Conservation (phyloP, 2,888 invertebrate genomes). For the Drosophila aldrichi region DNA sequence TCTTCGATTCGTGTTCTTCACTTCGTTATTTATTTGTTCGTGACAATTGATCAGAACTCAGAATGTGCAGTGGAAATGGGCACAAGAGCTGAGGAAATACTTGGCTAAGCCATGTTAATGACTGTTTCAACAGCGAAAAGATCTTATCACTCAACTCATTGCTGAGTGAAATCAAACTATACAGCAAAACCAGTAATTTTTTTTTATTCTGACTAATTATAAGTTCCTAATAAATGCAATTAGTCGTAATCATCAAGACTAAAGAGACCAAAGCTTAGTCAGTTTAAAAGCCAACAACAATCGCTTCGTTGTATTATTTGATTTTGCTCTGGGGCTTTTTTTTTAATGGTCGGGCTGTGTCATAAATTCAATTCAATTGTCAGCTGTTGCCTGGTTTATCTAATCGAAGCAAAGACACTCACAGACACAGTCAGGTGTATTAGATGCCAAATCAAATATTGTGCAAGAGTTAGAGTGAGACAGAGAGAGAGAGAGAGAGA, state of each 20-base stretch:
- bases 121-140: background rate
- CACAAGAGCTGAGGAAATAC: slow-evolving; percentile 23
- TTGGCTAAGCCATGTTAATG: slow-evolving; percentile 3
- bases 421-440: slow-evolving; percentile 15
- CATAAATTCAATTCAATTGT: slow-evolving; percentile 47
- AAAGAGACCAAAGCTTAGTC: background rate
- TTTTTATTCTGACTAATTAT: background rate
- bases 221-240: background rate
- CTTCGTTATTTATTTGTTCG: slow-evolving; percentile 32
- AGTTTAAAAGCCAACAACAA: slow-evolving; percentile 6
- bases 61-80: slow-evolving; percentile 19
- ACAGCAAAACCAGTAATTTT: background rate
- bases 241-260: background rate
- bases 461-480: slow-evolving; percentile 37
- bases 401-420: slow-evolving; percentile 36
- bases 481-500: slow-evolving; percentile 27
- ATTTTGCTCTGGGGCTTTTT: background rate
- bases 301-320: slow-evolving; percentile 9
- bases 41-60: slow-evolving; percentile 56
- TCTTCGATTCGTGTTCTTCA: slow-evolving; percentile 39
- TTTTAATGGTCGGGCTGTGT: slow-evolving; percentile 13
- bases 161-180: background rate
- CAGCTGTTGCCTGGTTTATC: slow-evolving; percentile 38
- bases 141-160: background rate
- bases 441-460: slow-evolving; percentile 51